Evolutionary conservation across 2,113 vertebrate species (phyloP), one percentile per base, ranked within the genome.

Genomic region (Anas platyrhynchos): DNA sequence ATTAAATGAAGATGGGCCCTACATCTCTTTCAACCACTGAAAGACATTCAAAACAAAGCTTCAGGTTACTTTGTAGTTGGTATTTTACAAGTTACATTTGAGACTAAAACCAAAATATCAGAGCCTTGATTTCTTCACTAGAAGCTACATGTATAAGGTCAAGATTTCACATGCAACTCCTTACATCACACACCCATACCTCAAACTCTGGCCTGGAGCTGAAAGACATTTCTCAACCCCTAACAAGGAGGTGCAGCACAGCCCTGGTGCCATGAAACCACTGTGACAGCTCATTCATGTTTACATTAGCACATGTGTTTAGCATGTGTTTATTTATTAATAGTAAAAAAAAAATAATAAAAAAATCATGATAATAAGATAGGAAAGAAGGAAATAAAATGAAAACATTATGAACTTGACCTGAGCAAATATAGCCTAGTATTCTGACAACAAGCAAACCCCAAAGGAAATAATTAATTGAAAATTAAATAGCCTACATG

Each of bases 81-180:
- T 21, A 8, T 17, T n/a, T 48, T 48, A 48, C 46, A 97, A 98
- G 98, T 98, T 98, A 98, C 98, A 97, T 98, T 97, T 97, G 95
- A 97, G 98, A 98, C 97, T 98, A 97, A 98, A 98, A 98, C 95
- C 96, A 97, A 97, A 98, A 93, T 95, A 96, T 97, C 97, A 98
- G 97, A 98, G 96, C 97, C 97, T 98, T 97, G 98, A 98, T 97
- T 98, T 98, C 91, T 98, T 96, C 98, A 98, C 98, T 98, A 98
- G 97, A 98, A 98, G 97, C 97, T 98, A 98, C 98, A 98, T 96
- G 55, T 98, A 98, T 97, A 97, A 96, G 97, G 97, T 98, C 98
- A 98, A 97, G 97, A 97, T 97, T 98, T 98, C 97, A 98, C 98
- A 98, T 98, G 98, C 98, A 98, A 98, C 98, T 98, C 97, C 97